Evolutionary conservation across 2,797 vertebrate genomes (phyloP).

Genomic region (Eptatretus atami): DNA sequence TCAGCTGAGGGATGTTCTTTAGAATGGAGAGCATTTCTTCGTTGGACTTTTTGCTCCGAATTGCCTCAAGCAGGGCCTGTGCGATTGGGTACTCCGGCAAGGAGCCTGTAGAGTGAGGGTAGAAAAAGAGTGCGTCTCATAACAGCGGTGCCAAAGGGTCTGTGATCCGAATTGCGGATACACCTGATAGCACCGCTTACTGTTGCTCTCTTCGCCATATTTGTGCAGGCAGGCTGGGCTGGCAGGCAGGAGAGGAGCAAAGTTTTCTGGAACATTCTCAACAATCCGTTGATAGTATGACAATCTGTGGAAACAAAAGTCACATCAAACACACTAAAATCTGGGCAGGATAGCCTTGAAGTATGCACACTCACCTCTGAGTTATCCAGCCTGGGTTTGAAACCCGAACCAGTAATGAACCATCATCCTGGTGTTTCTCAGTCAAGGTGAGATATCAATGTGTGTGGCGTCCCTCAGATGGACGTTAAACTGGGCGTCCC

Average conservation of each 20-base stretch:
- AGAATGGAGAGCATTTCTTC: conserved; percentile 63
- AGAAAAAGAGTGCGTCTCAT: neutral
- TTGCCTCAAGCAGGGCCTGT: conserved; percentile 36
- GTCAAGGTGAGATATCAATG: too few species aligned
- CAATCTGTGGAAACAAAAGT: conserved; percentile 20
- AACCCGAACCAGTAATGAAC: too few species aligned
- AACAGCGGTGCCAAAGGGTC: neutral
- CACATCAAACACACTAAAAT: too few species aligned
- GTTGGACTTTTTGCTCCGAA: conserved; percentile 68
- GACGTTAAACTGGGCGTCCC: too few species aligned
- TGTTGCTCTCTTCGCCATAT: conserved; percentile 40
- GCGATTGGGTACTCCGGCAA: conserved; percentile 49
- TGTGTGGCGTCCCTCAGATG: too few species aligned
- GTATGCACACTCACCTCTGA: too few species aligned
- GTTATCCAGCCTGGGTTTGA: too few species aligned
- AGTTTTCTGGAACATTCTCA: conserved; percentile 60
- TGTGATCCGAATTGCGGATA: neutral
- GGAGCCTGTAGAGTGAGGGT: conserved; percentile 21
- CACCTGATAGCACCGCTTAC: conserved; percentile 22
- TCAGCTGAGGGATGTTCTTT: conserved; percentile 78
- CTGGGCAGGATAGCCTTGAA: too few species aligned
- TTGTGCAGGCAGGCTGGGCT: conserved; percentile 52
- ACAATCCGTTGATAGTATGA: conserved; percentile 84
- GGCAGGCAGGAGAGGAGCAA: conserved; percentile 51
- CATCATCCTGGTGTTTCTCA: too few species aligned